These are phyloP conservation scores for Paramormyrops hopkinsi DNA, from an alignment of 2,797 vertebrate species.

Conservation along the genomic window DNA sequence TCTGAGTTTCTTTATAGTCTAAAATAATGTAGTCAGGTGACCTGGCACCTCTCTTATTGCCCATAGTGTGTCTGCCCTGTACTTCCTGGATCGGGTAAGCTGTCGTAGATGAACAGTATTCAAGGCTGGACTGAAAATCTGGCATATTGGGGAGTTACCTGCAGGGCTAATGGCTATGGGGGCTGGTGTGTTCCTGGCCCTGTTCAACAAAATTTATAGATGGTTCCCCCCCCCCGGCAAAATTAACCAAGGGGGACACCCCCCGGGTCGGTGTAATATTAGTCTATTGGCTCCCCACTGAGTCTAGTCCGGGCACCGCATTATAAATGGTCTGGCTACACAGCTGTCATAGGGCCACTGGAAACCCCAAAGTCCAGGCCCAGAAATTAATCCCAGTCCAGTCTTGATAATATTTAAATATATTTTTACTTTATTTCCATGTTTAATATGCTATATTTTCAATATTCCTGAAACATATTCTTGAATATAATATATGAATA, in stretches of 20 bases:
- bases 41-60: neutral
- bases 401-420: no score
- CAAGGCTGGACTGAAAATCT: neutral
- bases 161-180: neutral
- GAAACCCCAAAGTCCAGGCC: neutral
- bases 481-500: no score
- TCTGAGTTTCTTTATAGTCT: neutral
- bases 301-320: neutral
- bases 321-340: neutral
- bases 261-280: neutral
- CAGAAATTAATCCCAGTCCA: no score
- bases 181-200: neutral
- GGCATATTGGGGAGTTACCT: neutral
- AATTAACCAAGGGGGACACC: neutral
- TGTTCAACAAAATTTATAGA: neutral
- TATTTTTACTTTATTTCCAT: no score
- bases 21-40: neutral
- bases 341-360: neutral
- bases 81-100: neutral
- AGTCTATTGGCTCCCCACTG: neutral
- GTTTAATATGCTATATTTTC: no score
- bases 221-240: neutral
- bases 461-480: no score
- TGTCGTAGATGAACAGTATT: neutral
- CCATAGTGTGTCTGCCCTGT: neutral